These are phyloP conservation scores for Sitobion miscanthi DNA, from an alignment of 1,140 invertebrate species.

Conservation along the genomic window DNA sequence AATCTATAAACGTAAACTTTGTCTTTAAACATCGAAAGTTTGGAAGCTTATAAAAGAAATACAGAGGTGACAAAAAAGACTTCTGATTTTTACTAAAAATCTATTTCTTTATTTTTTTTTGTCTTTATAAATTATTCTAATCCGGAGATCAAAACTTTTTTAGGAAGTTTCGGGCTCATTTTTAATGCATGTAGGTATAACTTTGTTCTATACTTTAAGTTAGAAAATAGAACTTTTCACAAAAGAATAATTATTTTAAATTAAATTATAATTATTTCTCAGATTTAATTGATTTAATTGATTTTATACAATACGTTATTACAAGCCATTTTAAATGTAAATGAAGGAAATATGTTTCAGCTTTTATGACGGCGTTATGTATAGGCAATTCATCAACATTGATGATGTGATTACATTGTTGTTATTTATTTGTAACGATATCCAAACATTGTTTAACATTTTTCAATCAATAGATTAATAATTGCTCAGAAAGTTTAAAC, in stretches of 20 bases:
- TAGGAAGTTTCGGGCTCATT: neutral
- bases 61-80: neutral
- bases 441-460: neutral
- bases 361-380: neutral
- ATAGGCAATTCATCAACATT: slow-evolving; percentile 25
- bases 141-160: slow-evolving; percentile 41
- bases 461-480: neutral
- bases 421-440: neutral
- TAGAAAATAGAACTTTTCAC: slow-evolving; percentile 6
- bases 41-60: neutral
- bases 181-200: neutral
- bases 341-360: neutral
- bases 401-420: neutral
- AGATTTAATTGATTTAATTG: neutral
- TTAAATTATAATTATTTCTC: neutral
- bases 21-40: neutral
- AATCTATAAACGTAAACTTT: neutral
- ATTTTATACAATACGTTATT: neutral
- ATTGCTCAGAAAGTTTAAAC: neutral
- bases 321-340: neutral
- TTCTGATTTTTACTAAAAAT: slow-evolving; percentile 23
- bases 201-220: neutral
- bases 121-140: slow-evolving; percentile 32
- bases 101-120: neutral
- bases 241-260: neutral